Conservation (phyloP, 1,140 invertebrate species). For the Aphelenchoides fujianensis region DNA sequence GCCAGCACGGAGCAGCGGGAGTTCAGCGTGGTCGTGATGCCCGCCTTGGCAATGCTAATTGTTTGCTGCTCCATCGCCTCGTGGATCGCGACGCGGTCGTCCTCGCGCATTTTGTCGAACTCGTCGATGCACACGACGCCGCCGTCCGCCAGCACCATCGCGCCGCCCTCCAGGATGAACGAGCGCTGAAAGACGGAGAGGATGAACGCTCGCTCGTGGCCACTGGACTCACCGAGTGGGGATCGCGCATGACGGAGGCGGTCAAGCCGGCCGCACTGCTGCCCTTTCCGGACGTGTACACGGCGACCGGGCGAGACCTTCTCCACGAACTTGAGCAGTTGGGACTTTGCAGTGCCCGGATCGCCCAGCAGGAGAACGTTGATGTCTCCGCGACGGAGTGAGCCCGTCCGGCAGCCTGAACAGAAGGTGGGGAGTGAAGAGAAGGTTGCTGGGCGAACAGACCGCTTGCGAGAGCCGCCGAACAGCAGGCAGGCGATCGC, state of each 20-base stretch:
- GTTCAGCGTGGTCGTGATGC: slow-evolving; percentile 96
- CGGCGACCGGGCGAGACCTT: slow-evolving; percentile 85
- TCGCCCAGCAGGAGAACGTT: slow-evolving; percentile 93
- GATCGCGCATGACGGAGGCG: slow-evolving; percentile 92
- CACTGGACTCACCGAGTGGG: slow-evolving; percentile 71
- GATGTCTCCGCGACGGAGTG: slow-evolving; percentile 88
- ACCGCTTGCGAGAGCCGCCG: slow-evolving; percentile 73
- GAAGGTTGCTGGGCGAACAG: no score
- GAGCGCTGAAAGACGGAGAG: slow-evolving; percentile 75
- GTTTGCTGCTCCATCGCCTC: slow-evolving; percentile 99
- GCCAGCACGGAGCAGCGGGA: slow-evolving; percentile 95
- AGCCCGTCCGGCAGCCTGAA: slow-evolving; percentile 84
- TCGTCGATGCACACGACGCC: slow-evolving; percentile 99
- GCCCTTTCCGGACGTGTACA: slow-evolving; percentile 98
- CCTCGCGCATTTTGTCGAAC: slow-evolving; percentile 99
- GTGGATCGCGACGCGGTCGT: slow-evolving; percentile 97
- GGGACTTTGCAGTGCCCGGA: slow-evolving; percentile 97
- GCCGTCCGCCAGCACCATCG: slow-evolving; percentile 98
- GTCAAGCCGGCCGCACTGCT: slow-evolving; percentile 97
- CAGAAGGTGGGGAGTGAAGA: background rate
- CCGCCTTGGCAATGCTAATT: slow-evolving; percentile 98
- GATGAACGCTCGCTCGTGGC: no score
- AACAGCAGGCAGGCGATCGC: slow-evolving; percentile 92
- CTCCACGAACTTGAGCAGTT: slow-evolving; percentile 95
- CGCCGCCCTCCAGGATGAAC: slow-evolving; percentile 98